phyloP scores from a whole-genome alignment of 2,888 invertebrate genomes.

The Germaria angustata region DNA sequence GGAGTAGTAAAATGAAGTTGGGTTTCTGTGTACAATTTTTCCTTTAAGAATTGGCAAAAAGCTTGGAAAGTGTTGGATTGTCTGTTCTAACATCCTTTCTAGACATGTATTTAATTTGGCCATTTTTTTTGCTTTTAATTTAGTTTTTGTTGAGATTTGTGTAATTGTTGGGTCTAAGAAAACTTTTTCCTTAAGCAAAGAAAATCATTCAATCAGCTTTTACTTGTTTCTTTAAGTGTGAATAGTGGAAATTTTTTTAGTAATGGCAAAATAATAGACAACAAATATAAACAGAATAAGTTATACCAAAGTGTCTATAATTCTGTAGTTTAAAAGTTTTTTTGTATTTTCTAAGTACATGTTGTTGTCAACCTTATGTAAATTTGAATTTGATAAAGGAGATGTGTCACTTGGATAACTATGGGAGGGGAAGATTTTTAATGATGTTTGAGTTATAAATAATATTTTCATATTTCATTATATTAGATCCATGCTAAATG shows the following conservation, averaged over 20 bases:
- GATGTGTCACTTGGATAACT: constrained; percentile 32
- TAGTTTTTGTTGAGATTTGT: constrained; percentile 9
- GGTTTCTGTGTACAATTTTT: background rate
- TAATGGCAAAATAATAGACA: constrained; percentile 63
- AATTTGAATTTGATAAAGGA: background rate
- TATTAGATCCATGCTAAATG: too few relatives aligned
- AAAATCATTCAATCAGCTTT: constrained; percentile 39
- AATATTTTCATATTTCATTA: too few relatives aligned
- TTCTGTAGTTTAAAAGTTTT: constrained; percentile 66
- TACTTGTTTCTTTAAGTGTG: background rate
- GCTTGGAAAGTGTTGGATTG: background rate
- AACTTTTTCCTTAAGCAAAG: constrained; percentile 19
- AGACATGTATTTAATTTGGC: constrained; percentile 23
- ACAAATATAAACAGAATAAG: constrained; percentile 48
- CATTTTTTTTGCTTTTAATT: background rate
- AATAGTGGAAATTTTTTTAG: background rate
- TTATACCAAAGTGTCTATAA: constrained; percentile 68
- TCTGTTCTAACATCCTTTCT: constrained; percentile 10
- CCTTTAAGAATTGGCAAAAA: too few relatives aligned
- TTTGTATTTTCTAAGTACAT: constrained; percentile 14
- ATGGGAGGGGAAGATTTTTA: too few relatives aligned
- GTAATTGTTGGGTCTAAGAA: constrained; percentile 34
- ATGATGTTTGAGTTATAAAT: too few relatives aligned
- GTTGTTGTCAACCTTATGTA: background rate
- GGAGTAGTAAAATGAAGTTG: background rate